These are phyloP conservation scores for Monochamus saltuarius DNA, from an alignment of 1,140 invertebrate genomes.

Conservation along the genomic window DNA sequence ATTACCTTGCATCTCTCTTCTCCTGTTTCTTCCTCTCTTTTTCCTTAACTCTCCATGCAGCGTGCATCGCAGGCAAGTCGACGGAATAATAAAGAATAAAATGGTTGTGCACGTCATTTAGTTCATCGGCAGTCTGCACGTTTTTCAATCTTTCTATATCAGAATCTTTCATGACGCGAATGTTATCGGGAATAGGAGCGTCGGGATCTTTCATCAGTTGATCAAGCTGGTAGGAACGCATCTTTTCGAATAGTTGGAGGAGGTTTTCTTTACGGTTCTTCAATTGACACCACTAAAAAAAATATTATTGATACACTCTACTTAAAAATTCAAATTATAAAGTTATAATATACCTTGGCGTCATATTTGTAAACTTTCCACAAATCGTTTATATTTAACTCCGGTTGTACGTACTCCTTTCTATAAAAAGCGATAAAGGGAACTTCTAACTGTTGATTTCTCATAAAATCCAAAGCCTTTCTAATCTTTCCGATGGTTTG, in stretches of 20 bases:
- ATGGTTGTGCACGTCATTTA: slow-evolving; percentile 90
- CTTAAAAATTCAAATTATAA: no score
- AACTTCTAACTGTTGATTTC: slow-evolving; percentile 93
- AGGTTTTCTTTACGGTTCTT: slow-evolving; percentile 85
- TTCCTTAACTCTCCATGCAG: slow-evolving; percentile 64
- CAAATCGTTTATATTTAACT: slow-evolving; percentile 91
- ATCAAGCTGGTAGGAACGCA: slow-evolving; percentile 89
- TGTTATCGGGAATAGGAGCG: slow-evolving; percentile 77
- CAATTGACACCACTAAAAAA: slow-evolving; percentile 85
- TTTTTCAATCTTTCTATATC: slow-evolving; percentile 81
- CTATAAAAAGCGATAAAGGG: slow-evolving; percentile 99
- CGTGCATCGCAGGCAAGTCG: slow-evolving; percentile 85
- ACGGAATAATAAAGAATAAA: slow-evolving; percentile 91
- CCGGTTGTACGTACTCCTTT: slow-evolving; percentile 96
- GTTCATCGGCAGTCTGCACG: slow-evolving; percentile 86
- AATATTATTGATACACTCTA: neutral
- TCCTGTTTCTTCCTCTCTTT: slow-evolving; percentile 63
- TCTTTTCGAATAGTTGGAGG: slow-evolving; percentile 82
- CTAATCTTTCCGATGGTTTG: slow-evolving; percentile 84
- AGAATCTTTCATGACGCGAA: slow-evolving; percentile 81
- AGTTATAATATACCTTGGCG: slow-evolving; percentile 76
- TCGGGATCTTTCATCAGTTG: slow-evolving; percentile 82
- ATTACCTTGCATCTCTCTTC: slow-evolving; percentile 53
- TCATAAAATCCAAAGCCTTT: slow-evolving; percentile 93
- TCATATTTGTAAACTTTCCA: slow-evolving; percentile 98